Conservation (phyloP, 2,797 vertebrate species). For the Sebastes cheni region DNA sequence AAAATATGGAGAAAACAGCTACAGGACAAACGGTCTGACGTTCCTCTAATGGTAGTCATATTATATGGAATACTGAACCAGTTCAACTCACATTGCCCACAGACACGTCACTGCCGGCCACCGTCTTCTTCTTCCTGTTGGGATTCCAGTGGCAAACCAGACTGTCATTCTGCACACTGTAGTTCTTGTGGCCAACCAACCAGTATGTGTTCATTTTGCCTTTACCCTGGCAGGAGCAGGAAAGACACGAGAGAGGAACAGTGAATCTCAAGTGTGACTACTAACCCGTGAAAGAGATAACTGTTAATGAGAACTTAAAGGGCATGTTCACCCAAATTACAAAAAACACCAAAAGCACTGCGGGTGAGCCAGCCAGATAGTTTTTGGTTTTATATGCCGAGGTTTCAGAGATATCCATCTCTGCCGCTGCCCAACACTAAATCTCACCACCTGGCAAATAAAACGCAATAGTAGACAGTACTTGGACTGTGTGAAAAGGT, state of each 20-base stretch:
- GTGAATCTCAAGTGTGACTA: background rate
- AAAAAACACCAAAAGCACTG: background rate
- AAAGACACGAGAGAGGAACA: background rate
- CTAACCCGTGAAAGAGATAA: background rate
- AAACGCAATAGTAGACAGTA: background rate
- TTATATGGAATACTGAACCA: background rate
- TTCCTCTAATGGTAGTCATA: background rate
- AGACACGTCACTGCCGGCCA: slow-evolving; percentile 62
- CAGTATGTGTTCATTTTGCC: slow-evolving; percentile 92
- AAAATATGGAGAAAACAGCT: background rate
- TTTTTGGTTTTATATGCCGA: background rate
- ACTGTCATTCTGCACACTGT: slow-evolving; percentile 91
- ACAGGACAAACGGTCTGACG: background rate
- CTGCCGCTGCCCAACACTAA: background rate
- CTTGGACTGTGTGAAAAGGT: background rate
- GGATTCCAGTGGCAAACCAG: slow-evolving; percentile 93
- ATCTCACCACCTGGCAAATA: background rate
- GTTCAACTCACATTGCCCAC: slow-evolving; percentile 68
- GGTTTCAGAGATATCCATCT: background rate
- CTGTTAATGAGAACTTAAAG: background rate
- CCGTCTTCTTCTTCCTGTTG: slow-evolving; percentile 73
- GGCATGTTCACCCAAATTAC: background rate
- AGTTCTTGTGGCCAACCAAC: slow-evolving; percentile 90
- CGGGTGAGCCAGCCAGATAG: background rate
- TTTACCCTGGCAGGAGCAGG: slow-evolving; percentile 81